Base-by-base conservation (phyloP, 2,797 vertebrate genomes). In the Tarsius wallacei region DNA sequence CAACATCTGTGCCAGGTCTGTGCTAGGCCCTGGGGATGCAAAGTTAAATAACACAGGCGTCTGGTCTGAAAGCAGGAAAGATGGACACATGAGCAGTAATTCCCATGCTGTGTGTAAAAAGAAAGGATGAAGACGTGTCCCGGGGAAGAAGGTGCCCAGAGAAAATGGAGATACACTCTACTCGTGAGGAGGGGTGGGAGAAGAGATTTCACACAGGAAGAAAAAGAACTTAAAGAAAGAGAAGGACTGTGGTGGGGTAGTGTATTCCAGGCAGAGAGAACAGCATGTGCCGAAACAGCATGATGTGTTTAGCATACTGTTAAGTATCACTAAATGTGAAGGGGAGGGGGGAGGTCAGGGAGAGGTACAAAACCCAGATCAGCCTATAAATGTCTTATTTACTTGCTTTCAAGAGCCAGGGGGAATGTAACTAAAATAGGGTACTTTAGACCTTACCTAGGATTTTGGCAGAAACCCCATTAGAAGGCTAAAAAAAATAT, bases 291-390 rank as follows among this genome's bases (percentile, higher is more conserved):
- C 36, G 76, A 93, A 95, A n/a, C 47, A 90, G 66, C 22, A 47
- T 36, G 76, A 33, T 77, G 49, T 89, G 59, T 68, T 86, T 76
- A 77, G 87, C 31, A 57, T 83, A 74, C 68, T 94, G 31, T 59
- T 59, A 81, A 74, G 49, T n/a, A 76, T 70, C 42, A 28, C 74
- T 80, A 21, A 28, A 26, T 22, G 61, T 70, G 87, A 82, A 77
- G 15, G 59, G 55, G 53, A 68, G 61, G 5, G 19, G 26, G 61
- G 36, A 83, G 87, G 74, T 87, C 78, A 76, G 49, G 70, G 7
- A 91, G 76, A 70, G n/a, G 90, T 66, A 68, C 87, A 78, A 68
- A 93, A 68, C 90, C 93, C 84, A 97, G 92, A 83, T n/a, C 63
- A 57, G 63, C 28, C 53, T 74, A 22, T 95, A 86, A 91, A 78